Percentiles rank a stretch among this genome's conserved stretches.
Evolutionary conservation across 2,113 vertebrate species (phyloP).

Genomic region (Hiodon tergisus): DNA sequence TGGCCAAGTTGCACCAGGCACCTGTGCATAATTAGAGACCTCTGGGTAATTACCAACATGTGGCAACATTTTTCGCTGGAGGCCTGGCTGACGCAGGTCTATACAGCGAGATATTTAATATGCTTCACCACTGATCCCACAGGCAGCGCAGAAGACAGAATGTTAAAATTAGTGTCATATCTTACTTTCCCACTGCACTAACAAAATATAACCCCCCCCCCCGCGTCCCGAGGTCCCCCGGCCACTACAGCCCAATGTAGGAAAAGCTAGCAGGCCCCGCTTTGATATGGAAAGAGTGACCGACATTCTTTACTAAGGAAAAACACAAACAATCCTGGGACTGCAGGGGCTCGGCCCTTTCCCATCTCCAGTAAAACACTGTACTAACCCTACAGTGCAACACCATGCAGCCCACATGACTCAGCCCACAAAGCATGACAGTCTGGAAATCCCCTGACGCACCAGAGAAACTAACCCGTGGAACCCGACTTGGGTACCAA

Average conservation of each 20-base stretch:
- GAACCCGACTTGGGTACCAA: too few relatives aligned
- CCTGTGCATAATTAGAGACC: constrained; percentile 36
- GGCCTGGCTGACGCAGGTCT: constrained; percentile 17
- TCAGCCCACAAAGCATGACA: too few relatives aligned
- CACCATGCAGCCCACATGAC: too few relatives aligned
- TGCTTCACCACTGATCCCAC: not conserved
- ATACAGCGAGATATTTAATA: constrained; percentile 27
- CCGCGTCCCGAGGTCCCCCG: not conserved
- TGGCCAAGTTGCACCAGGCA: constrained; percentile 17
- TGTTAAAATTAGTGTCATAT: constrained; percentile 30
- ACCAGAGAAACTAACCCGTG: too few relatives aligned
- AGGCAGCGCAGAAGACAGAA: constrained; percentile 7
- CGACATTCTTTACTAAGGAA: constrained; percentile 49
- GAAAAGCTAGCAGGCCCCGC: constrained; percentile 25
- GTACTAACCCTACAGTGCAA: too few relatives aligned
- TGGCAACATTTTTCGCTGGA: constrained; percentile 24
- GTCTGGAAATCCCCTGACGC: too few relatives aligned
- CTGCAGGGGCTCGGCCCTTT: too few relatives aligned
- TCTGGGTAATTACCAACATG: constrained; percentile 35
- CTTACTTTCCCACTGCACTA: constrained; percentile 27
- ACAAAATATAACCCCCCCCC: constrained; percentile 16
- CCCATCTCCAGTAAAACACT: too few relatives aligned
- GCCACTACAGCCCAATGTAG: not conserved
- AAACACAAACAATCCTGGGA: not conserved
- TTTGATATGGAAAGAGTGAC: constrained; percentile 37